Percentiles rank a stretch among this genome's conserved stretches.
Conservation (phyloP, 1,140 invertebrate genomes). For the Eriocheir sinensis region DNA sequence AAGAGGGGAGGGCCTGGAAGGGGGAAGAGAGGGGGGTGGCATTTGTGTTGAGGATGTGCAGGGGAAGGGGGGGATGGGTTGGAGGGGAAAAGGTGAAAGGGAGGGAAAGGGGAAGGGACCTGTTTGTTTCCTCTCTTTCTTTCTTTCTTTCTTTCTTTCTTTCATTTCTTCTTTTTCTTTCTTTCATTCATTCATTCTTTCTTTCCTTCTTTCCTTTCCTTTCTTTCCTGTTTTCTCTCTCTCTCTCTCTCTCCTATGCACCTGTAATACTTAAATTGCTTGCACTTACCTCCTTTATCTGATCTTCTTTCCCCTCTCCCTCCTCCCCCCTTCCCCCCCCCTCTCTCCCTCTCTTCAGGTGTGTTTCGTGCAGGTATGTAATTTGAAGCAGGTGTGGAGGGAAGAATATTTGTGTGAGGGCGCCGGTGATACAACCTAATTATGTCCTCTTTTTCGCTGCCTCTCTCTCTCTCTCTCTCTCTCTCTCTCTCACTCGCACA, state of each 20-base stretch:
- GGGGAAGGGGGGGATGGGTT: no score
- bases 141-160: neutral
- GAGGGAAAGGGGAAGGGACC: no score
- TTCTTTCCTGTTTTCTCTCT: neutral
- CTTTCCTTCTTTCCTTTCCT: neutral
- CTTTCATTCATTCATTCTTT: conserved; percentile 24
- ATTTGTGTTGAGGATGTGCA: no score
- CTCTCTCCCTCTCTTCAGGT: neutral
- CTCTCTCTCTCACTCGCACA: neutral
- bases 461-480: neutral
- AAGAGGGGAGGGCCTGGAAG: no score
- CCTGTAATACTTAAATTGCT: neutral
- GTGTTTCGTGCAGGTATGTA: neutral
- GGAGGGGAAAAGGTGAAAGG: no score
- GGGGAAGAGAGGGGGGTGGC: no score
- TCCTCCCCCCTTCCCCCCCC: neutral
- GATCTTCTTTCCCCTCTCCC: neutral
- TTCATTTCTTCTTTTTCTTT: neutral
- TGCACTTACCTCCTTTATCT: neutral
- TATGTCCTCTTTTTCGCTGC: neutral
- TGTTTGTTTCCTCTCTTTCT: conserved; percentile 44
- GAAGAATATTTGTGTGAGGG: conserved; percentile 2
- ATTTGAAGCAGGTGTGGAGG: conserved; percentile 12
- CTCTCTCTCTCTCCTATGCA: no score
- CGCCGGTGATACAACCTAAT: neutral